Evolutionary conservation across 2,113 vertebrate species (phyloP).

Genomic region (Oryzias celebensis): DNA sequence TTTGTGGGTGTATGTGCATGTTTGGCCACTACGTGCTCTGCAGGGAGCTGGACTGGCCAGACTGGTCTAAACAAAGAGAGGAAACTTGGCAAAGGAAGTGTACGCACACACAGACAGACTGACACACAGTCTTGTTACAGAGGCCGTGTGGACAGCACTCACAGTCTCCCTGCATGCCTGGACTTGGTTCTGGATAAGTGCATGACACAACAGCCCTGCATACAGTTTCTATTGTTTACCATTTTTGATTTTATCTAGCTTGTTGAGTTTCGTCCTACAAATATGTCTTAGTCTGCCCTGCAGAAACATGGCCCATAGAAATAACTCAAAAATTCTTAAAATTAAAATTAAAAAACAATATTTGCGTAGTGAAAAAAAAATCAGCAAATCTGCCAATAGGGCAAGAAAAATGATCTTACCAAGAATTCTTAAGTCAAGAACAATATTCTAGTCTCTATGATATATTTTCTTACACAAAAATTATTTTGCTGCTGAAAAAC

Average conservation of each 20-base stretch:
- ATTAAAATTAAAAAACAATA: too few species aligned
- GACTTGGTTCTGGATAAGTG: constrained; percentile 35
- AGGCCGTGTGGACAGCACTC: constrained; percentile 17
- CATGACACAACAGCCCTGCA: constrained; percentile 24
- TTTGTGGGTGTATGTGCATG: constrained; percentile 68
- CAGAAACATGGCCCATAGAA: neutral
- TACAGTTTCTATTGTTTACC: constrained; percentile 18
- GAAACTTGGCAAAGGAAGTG: constrained; percentile 75
- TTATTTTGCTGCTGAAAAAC: too few species aligned
- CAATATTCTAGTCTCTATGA: too few species aligned
- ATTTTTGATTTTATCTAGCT: constrained; percentile 32
- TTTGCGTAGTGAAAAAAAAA: too few species aligned
- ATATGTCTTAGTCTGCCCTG: constrained; percentile 5
- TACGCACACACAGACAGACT: constrained; percentile 20
- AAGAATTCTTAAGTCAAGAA: too few species aligned
- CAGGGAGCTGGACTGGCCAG: constrained; percentile 67
- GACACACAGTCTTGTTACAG: constrained; percentile 17
- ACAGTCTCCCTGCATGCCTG: constrained; percentile 44
- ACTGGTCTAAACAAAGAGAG: constrained; percentile 77
- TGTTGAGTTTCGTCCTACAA: constrained; percentile 1
- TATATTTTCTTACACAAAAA: too few species aligned
- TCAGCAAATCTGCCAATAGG: too few species aligned
- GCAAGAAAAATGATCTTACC: too few species aligned
- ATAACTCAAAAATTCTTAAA: too few species aligned
- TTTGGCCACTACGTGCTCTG: constrained; percentile 63